phyloP scores from a whole-genome alignment of 2,888 invertebrate species.

The Criorhina ranunculi region DNA sequence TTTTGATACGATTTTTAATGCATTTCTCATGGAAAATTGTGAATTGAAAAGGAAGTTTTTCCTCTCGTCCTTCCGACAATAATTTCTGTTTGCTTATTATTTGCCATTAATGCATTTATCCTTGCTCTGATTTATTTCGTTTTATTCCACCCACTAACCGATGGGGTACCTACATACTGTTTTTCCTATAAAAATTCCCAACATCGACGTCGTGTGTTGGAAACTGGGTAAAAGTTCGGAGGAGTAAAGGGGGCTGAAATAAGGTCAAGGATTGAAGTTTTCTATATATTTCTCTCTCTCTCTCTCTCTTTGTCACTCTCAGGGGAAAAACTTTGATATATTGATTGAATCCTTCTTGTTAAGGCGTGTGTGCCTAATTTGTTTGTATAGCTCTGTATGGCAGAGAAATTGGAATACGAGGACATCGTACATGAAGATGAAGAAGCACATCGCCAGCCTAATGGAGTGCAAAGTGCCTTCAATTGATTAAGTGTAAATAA shows the following conservation, averaged over 20 bases:
- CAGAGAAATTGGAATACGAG: too few species aligned
- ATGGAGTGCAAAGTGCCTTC: slow-evolving; percentile 52
- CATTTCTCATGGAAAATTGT: slow-evolving; percentile 22
- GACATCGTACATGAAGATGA: neutral
- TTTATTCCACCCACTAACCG: neutral
- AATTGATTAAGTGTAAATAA: slow-evolving; percentile 52
- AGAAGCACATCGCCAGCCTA: slow-evolving; percentile 25
- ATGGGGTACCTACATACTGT: too few species aligned
- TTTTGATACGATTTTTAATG: slow-evolving; percentile 62
- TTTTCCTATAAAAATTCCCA: slow-evolving; percentile 1
- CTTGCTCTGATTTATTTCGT: slow-evolving; percentile 57
- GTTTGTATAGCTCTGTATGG: slow-evolving; percentile 43
- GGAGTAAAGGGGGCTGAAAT: slow-evolving; percentile 14
- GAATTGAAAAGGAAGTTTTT: slow-evolving; percentile 38
- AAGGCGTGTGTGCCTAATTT: slow-evolving; percentile 40
- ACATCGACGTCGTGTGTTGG: slow-evolving; percentile 3
- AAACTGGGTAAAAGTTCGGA: neutral
- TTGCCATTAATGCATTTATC: slow-evolving; percentile 63
- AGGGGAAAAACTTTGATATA: slow-evolving; percentile 21
- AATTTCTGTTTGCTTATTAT: slow-evolving; percentile 27
- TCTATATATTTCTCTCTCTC: neutral
- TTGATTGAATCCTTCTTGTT: slow-evolving; percentile 43
- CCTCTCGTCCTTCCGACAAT: neutral
- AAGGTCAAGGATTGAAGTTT: slow-evolving; percentile 65
- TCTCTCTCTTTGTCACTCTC: neutral